Base-by-base conservation (phyloP, 1,140 invertebrate genomes). In the Phthorimaea operculella region DNA sequence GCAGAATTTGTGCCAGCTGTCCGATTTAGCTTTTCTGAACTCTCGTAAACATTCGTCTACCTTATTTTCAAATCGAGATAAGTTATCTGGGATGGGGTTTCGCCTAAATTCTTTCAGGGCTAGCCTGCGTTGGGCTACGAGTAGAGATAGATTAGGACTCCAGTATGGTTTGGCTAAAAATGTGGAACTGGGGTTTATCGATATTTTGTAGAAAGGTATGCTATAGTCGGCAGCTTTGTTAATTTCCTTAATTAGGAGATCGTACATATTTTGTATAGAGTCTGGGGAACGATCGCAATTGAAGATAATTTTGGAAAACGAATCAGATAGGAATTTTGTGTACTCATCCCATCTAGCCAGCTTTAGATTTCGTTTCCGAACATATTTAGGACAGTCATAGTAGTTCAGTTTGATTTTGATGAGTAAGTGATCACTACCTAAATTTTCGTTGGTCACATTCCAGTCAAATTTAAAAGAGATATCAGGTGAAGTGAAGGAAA, bases 131-230 rank as follows among this genome's bases (percentile, higher is more conserved):
- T 64, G 16, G 10, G 72, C 68, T 7, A 72, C 62, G 28, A 53
- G 15, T 45, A 58, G 33, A 1, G 70, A 75, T 18, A 70, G 45
- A 16, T 18, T 0, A 15, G 52, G 45, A 50, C 49, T 54, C 66
- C 70, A 75, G 50, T 75, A 73, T 8, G 15, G 28, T 57, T 68
- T 66, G n/a, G 65, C 62, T 17, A 21, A 57, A 60, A 74, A 71
- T 44, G 1, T 33, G 36, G 36, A 39, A 8, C 39, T 12, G n/a
- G 64, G 60, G 6, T 58, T 47, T 15, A 5, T 16, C 54, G 42
- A 55, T 34, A 57, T 51, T 55, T 57, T 61, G 51, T 54, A 36
- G 3, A 4, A 28, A 7, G 70, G 68, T n/a, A 68, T 68, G 58
- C 10, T 62, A 15, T 57, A 36, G n/a, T 64, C 55, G 1, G 61